These are phyloP conservation scores for Andrena bicolor DNA, from an alignment of 2,888 invertebrate species.

Conservation along the genomic window DNA sequence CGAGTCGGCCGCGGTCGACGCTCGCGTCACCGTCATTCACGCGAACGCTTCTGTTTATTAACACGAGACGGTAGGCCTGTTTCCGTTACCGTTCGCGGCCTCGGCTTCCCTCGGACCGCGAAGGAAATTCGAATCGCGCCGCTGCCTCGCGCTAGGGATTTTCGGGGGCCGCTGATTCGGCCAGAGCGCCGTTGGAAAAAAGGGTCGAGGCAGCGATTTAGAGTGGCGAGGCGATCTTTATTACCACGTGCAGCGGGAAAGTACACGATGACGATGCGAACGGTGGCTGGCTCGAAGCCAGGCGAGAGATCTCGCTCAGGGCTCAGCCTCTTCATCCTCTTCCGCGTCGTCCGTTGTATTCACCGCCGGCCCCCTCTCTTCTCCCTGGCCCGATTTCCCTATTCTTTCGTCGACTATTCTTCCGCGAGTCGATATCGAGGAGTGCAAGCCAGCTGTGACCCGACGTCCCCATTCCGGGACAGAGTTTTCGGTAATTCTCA, in stretches of 20 bases:
- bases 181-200: constrained; percentile 1
- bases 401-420: constrained; percentile 50
- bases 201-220: constrained; percentile 58
- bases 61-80: too few species aligned
- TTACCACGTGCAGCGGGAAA: constrained; percentile 52
- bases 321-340: constrained; percentile 67
- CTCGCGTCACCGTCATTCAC: too few species aligned
- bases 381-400: constrained; percentile 27
- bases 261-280: constrained; percentile 68
- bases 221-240: constrained; percentile 65
- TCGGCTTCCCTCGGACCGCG: too few species aligned
- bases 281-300: constrained; percentile 65
- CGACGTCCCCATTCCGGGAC: constrained; percentile 7
- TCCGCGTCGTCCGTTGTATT: constrained; percentile 40
- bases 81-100: too few species aligned
- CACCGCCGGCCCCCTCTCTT: constrained; percentile 21
- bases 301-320: constrained; percentile 59
- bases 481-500: constrained; percentile 11
- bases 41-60: too few species aligned
- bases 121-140: neutral
- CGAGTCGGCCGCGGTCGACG: neutral
- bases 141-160: neutral
- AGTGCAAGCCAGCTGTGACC: constrained; percentile 29
- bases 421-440: constrained; percentile 64
- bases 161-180: constrained; percentile 5